A percentile compares a stretch with the other conserved stretches of the same genome.
Conservation (phyloP, 2,113 vertebrate species). For the Oryzias melastigma region DNA sequence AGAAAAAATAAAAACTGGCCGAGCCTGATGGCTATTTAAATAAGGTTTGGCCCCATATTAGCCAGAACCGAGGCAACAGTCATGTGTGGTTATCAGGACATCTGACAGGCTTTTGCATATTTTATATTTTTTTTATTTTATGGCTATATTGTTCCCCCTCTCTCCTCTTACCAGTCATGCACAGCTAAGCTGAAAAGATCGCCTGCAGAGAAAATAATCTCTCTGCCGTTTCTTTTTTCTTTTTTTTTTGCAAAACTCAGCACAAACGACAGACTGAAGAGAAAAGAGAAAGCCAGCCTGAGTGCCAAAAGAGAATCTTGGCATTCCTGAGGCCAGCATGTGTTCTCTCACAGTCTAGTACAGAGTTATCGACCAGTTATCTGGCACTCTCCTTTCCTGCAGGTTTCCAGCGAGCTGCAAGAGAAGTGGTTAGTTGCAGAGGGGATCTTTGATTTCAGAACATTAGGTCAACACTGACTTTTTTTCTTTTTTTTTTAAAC, state of each 20-base stretch:
- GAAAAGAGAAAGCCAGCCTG: constrained; percentile 49
- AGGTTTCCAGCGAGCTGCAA: constrained; percentile 18
- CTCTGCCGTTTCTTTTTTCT: constrained; percentile 23
- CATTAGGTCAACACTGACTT: constrained; percentile 18
- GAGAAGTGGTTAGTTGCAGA: constrained; percentile 14
- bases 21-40: constrained; percentile 41
- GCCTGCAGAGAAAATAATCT: constrained; percentile 71
- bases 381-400: constrained; percentile 33
- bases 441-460: constrained; percentile 17
- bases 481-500: constrained; percentile 39
- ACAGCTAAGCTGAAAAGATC: constrained; percentile 66
- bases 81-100: constrained; percentile 58
- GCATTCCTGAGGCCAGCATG: constrained; percentile 58
- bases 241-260: constrained; percentile 55
- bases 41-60: constrained; percentile 32
- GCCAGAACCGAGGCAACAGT: constrained; percentile 52
- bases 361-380: constrained; percentile 55
- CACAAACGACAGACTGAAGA: constrained; percentile 61
- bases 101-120: constrained; percentile 42
- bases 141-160: constrained; percentile 27
- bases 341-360: constrained; percentile 48
- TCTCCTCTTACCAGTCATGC: constrained; percentile 60
- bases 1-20: constrained; percentile 29
- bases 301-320: constrained; percentile 58
- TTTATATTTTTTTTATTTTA: constrained; percentile 3